Evolutionary conservation across 2,797 vertebrate genomes (phyloP), one percentile per base, ranked within the genome.

Genomic region (Ceryle rudis): DNA sequence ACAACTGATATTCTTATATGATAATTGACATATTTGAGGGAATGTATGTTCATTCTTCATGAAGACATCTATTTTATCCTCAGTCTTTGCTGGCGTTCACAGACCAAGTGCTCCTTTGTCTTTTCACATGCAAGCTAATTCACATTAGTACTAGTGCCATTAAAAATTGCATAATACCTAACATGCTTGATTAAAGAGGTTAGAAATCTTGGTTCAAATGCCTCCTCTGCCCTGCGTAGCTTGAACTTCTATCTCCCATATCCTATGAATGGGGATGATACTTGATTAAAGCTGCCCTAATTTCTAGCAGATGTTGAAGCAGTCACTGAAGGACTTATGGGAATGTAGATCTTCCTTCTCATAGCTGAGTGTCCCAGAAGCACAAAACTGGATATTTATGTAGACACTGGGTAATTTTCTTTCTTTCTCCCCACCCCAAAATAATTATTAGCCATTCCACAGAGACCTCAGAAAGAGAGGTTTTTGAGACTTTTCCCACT

Each of bases 281-380:
- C 8, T 73, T 61, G 81, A 94, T 79, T 81, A 83, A 93, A 94
- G 28, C 52, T 86, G 31, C 82, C 28, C 29, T 83, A 74, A 95
- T 88, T 81, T 47, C 69, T 81, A 13, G 80, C 91, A 91, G 62
- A 81, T 85, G 74, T 79, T 91, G 49, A 90, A 81, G 83, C 49
- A 73, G 77, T 94, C 60, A 51, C 55, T 84, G 66, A 93, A 90
- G 47, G 35, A 14, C 37, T 84, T 89, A 51, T 3, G 37, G 62
- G 55, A 85, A 28, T 29, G 31, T 47, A 73, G 31, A 11, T 80
- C 46, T 93, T 85, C 42, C 58, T 79, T 89, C 70, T 92, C 28
- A 54, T 20, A 21, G 46, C 78, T 79, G 62, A 86, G 14, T 46
- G 39, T n/a, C 51, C 33, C 61, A 79, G 73, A 86, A 92, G 66